Conservation (phyloP, 2,797 vertebrate genomes). For the Mormyrus hasselquistii region DNA sequence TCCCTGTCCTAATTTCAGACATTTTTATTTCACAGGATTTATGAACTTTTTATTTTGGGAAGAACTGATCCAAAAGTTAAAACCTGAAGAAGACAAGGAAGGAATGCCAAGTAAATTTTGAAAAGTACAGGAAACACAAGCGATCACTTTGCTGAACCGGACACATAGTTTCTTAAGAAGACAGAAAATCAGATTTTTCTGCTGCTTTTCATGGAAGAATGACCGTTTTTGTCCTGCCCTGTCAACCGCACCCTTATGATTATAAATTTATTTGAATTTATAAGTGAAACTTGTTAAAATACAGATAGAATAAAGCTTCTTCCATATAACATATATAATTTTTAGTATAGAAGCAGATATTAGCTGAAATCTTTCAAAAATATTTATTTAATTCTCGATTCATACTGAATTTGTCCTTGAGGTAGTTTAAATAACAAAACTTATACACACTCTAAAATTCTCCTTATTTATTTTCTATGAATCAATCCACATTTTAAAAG, state of each 20-base stretch:
- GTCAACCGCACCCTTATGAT: not conserved
- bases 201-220: not conserved
- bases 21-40: slow-evolving; percentile 13
- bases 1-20: not conserved
- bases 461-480: not conserved
- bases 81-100: slow-evolving; percentile 6
- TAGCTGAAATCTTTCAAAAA: not conserved
- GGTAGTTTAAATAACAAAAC: not conserved
- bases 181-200: not conserved
- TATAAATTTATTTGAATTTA: not conserved
- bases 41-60: slow-evolving; percentile 15
- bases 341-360: not conserved
- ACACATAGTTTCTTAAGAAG: not conserved
- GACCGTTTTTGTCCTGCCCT: not conserved
- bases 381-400: not conserved
- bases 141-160: not conserved
- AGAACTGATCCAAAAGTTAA: slow-evolving; percentile 6
- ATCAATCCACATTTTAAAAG: not conserved
- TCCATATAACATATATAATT: not conserved
- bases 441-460: not conserved
- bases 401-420: not conserved
- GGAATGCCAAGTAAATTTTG: not conserved
- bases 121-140: not conserved
- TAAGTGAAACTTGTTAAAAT: not conserved
- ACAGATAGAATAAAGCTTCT: not conserved